phyloP scores from a whole-genome alignment of 1,140 invertebrate genomes.

The Cydia strobilella region DNA sequence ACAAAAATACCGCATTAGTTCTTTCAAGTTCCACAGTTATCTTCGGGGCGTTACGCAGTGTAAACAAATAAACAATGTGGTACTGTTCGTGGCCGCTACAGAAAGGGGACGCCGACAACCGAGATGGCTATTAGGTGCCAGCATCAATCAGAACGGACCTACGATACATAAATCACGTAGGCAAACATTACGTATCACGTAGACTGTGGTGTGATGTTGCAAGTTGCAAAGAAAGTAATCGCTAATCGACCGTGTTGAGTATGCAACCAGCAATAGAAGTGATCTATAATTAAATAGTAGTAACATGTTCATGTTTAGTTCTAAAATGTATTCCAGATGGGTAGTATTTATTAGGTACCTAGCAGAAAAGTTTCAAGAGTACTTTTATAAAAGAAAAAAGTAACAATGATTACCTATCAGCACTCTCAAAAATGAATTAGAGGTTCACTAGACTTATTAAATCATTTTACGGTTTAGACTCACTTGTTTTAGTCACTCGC shows the following conservation, averaged over 20 bases:
- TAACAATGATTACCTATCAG: too few species aligned
- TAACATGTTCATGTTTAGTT: too few species aligned
- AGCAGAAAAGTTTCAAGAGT: too few species aligned
- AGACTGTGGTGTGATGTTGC: slow-evolving; percentile 1
- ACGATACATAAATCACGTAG: slow-evolving; percentile 20
- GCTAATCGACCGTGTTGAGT: background rate
- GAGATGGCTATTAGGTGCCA: slow-evolving; percentile 9
- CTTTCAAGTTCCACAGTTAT: slow-evolving; percentile 56
- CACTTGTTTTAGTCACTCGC: too few species aligned
- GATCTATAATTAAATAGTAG: too few species aligned
- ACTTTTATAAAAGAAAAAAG: too few species aligned
- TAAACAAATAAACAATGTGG: slow-evolving; percentile 72
- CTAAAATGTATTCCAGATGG: too few species aligned
- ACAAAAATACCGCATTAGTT: slow-evolving; percentile 74
- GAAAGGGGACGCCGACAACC: background rate
- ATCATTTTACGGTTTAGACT: too few species aligned
- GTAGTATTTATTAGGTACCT: too few species aligned
- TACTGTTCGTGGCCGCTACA: slow-evolving; percentile 33
- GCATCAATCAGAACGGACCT: slow-evolving; percentile 18
- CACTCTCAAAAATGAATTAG: too few species aligned
- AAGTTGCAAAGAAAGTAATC: background rate
- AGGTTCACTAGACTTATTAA: too few species aligned
- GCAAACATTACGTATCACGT: background rate
- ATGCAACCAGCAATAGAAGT: background rate
- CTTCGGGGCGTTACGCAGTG: slow-evolving; percentile 44